phyloP scores from a whole-genome alignment of 1,140 invertebrate genomes.

The Ctenoplectra terminalis region DNA sequence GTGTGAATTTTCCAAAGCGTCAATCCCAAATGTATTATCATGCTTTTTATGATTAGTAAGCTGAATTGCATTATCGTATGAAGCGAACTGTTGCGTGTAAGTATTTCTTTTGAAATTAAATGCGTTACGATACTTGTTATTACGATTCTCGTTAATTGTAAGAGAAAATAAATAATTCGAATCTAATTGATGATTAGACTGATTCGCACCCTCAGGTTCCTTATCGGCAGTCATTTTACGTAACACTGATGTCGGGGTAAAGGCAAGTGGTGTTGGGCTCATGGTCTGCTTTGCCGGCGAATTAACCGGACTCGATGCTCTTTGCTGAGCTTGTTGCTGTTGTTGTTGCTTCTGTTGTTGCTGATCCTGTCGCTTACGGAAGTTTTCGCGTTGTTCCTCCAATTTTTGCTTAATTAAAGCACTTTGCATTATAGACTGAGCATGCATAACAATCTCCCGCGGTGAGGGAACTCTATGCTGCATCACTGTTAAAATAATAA shows the following conservation, averaged over 20 bases:
- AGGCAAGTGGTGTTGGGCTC: constrained; percentile 88
- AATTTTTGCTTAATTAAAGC: constrained; percentile 93
- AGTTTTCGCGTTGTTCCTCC: constrained; percentile 93
- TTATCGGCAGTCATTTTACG: constrained; percentile 97
- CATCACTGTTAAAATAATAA: constrained; percentile 81
- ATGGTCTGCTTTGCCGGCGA: constrained; percentile 79
- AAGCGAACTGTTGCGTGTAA: constrained; percentile 1
- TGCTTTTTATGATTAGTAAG: constrained; percentile 42
- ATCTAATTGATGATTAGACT: constrained; percentile 66
- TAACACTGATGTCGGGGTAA: constrained; percentile 95
- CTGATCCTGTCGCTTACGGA: constrained; percentile 89
- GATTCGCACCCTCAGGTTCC: constrained; percentile 84
- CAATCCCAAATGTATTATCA: constrained; percentile 7
- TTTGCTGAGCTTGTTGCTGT: constrained; percentile 76
- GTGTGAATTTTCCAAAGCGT: not conserved
- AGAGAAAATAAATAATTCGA: constrained; percentile 43
- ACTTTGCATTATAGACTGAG: constrained; percentile 91
- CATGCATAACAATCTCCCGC: constrained; percentile 91
- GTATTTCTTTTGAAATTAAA: not conserved
- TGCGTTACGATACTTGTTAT: constrained; percentile 37
- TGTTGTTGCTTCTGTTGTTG: constrained; percentile 85
- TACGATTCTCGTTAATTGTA: constrained; percentile 31
- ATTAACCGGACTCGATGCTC: constrained; percentile 78
- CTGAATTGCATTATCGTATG: constrained; percentile 15
- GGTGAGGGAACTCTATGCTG: constrained; percentile 91